These are phyloP conservation scores for Antennarius maculatus DNA, from an alignment of 2,797 vertebrate genomes.

Conservation along the genomic window DNA sequence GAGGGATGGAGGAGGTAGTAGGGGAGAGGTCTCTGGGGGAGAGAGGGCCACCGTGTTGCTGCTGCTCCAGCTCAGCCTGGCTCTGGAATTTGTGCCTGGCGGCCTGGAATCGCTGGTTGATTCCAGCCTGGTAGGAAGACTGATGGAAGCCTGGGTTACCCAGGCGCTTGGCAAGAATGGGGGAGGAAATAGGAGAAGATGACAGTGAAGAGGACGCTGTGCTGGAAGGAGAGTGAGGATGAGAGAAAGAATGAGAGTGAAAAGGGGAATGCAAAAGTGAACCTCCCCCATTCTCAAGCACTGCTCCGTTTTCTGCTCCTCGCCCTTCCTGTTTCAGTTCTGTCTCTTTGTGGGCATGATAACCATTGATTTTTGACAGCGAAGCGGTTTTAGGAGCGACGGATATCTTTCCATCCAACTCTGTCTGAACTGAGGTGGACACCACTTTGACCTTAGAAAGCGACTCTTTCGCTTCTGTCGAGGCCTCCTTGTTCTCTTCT, in stretches of 20 bases:
- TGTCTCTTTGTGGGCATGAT: conserved; percentile 69
- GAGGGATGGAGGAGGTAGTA: conserved; percentile 83
- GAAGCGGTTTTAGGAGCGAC: conserved; percentile 51
- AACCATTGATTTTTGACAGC: conserved; percentile 75
- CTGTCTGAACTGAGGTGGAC: conserved; percentile 86
- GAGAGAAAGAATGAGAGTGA: conserved; percentile 60
- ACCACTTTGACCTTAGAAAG: conserved; percentile 26
- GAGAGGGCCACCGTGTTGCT: conserved; percentile 82
- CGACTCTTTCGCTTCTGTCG: conserved; percentile 43
- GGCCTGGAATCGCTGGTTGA: conserved; percentile 97
- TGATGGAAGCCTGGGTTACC: conserved; percentile 88
- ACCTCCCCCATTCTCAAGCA: conserved; percentile 84
- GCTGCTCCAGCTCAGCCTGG: conserved; percentile 93
- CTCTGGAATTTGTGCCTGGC: conserved; percentile 96
- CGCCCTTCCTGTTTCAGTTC: conserved; percentile 65
- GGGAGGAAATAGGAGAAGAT: conserved; percentile 94
- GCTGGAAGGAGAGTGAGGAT: conserved; percentile 87
- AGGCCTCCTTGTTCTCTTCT: conserved; percentile 49
- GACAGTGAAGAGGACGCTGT: conserved; percentile 94
- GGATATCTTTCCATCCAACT: conserved; percentile 70
- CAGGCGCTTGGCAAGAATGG: conserved; percentile 88
- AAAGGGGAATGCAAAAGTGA: conserved; percentile 74
- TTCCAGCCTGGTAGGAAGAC: conserved; percentile 92
- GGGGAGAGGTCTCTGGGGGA: conserved; percentile 93
- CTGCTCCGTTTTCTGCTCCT: conserved; percentile 68